Evolutionary conservation across 2,888 invertebrate genomes (phyloP), one percentile per base, ranked within the genome.

Genomic region (Chrysolina haemoptera): DNA sequence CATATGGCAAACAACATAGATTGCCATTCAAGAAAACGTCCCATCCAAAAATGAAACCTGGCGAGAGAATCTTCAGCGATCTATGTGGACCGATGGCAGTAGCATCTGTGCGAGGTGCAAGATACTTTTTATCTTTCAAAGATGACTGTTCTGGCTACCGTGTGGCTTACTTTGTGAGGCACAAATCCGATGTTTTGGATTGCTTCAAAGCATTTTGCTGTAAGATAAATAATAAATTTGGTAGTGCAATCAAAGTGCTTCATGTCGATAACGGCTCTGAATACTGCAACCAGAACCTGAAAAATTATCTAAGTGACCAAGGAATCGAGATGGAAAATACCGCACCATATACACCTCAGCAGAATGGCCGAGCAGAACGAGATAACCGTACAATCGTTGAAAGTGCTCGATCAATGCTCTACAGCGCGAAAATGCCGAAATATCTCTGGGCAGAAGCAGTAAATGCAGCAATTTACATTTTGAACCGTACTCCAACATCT

Each of bases 391-490:
- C 50, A 27, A 48, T 69, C 14, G 27, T 62, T 11, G 64, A 73
- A 70, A 75, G 78, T 69, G 84, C 86, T n/a, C 76, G 83, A 63
- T 73, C 85, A 10, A 84, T 86, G 83, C 35, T 87, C 12, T 74
- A 78, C n/a, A 72, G 80, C 12, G 79, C 79, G 41, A 75, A 82
- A 43, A 35, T 86, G 22, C 82, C 82, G 1, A 67, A 78, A 35
- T 40, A 71, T 11, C 76, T 85, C 48, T 88, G 86, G 86, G 84
- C 84, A 16, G 85, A 88, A 76, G 87, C 85, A 16, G 83, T 84
- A 4, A 80, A 79, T 35, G 84, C 84, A 12, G 84, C 85, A 12
- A 82, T 9, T 75, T 81, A 68, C 75, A 43, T 73, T 8, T 43
- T 70, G 35, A 76, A 73, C 48, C 11, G 73, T n/a, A 72, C 75